Evolutionary conservation across 2,113 vertebrate species (phyloP).

Genomic region (Danio rerio): GRCz12tu NC_133198.1:47641001-47641500

Average conservation of each 20-base stretch:
- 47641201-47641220: slow-evolving; percentile 81
- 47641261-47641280: slow-evolving; percentile 1
- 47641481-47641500: no score
- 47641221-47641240: slow-evolving; percentile 86
- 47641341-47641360: no score
- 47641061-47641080: no score
- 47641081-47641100: no score
- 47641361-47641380: not conserved
- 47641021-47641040: slow-evolving; percentile 82
- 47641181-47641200: slow-evolving; percentile 89
- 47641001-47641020: slow-evolving; percentile 87
- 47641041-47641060: slow-evolving; percentile 76
- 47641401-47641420: no score
- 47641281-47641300: not conserved
- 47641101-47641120: no score
- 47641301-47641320: not conserved
- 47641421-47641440: no score
- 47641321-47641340: no score
- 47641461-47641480: no score
- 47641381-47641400: not conserved
- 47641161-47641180: slow-evolving; percentile 88
- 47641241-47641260: slow-evolving; percentile 86
- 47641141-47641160: slow-evolving; percentile 77
- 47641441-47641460: no score
- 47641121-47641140: no score